These are phyloP conservation scores for Andinoacara biseriatus DNA, from an alignment of 2,113 vertebrate genomes.

Conservation along the genomic window DNA sequence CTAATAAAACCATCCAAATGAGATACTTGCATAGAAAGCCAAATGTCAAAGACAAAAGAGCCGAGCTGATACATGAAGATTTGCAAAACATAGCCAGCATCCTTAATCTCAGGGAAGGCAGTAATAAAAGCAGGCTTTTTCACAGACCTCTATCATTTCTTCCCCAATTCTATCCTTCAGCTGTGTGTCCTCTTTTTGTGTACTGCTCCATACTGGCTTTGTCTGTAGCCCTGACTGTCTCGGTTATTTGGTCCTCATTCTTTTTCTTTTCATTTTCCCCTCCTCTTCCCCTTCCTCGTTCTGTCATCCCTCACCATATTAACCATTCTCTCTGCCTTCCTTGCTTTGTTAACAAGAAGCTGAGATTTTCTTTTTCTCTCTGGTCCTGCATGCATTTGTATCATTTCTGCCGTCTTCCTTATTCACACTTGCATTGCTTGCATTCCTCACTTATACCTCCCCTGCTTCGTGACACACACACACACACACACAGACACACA, in stretches of 20 bases:
- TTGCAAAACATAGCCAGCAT: neutral
- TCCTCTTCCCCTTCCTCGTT: slow-evolving; percentile 14
- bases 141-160: slow-evolving; percentile 26
- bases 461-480: slow-evolving; percentile 19
- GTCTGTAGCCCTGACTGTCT: neutral
- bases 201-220: slow-evolving; percentile 25
- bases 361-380: neutral
- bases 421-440: slow-evolving; percentile 21
- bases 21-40: neutral
- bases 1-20: neutral
- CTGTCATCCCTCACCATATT: slow-evolving; percentile 22
- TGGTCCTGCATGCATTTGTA: neutral
- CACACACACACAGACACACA: slow-evolving; percentile 15
- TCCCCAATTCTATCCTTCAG: neutral
- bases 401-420: neutral
- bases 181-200: slow-evolving; percentile 15
- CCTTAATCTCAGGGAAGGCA: slow-evolving; percentile 12
- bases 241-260: slow-evolving; percentile 2
- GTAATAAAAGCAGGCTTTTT: slow-evolving; percentile 24
- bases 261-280: slow-evolving; percentile 1
- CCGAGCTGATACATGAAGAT: neutral
- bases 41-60: neutral
- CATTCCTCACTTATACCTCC: neutral
- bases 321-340: slow-evolving; percentile 9
- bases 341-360: slow-evolving; percentile 44